Evolutionary conservation across 2,888 invertebrate genomes (phyloP), one percentile per base, ranked within the genome.

Genomic region (Microplitis manilae): DNA sequence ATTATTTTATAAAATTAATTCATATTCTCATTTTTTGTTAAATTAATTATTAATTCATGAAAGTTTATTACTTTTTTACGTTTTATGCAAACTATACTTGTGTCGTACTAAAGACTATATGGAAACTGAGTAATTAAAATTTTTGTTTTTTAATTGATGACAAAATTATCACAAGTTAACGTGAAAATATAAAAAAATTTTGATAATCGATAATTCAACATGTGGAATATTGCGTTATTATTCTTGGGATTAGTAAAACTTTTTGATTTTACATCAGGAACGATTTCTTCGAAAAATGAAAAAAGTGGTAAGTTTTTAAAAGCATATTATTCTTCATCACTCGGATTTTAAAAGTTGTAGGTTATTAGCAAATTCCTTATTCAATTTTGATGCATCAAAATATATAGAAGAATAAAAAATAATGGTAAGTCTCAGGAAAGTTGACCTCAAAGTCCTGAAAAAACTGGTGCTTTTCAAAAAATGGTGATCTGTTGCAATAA

Each of bases 181-280:
- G n/a, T 62, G 7, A 15, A 13, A 17, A 62, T 15, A 17, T 15
- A 50, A 9, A 69, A 7, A 7, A 50, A 15, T 1, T 50, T 50
- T 5, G 8, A 50, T 13, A 50, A 50, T 50, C 13, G 13, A 50
- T 9, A 50, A 8, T 50, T 13, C 50, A 75, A 71, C 60, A 87
- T 88, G 88, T 88, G 88, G 88, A 86, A 84, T 85, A 81, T 85
- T 81, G 84, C 30, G 4, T 30, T 86, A 82, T 79, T 84, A 78
- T 81, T 88, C 78, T 81, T 88, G 81, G 87, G 86, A 86, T 85
- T 89, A 81, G 85, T 84, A 80, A 84, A 85, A 81, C 85, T 85
- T 76, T 84, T 82, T 76, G 84, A 80, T 77, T 84, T 85, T 82
- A 84, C 83, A 80, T 84, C 84, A n/a, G 78, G 72, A 73, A 65